Evolutionary conservation across 2,888 invertebrate genomes (phyloP).

Genomic region (Rhopalosiphum nymphaeae): DNA sequence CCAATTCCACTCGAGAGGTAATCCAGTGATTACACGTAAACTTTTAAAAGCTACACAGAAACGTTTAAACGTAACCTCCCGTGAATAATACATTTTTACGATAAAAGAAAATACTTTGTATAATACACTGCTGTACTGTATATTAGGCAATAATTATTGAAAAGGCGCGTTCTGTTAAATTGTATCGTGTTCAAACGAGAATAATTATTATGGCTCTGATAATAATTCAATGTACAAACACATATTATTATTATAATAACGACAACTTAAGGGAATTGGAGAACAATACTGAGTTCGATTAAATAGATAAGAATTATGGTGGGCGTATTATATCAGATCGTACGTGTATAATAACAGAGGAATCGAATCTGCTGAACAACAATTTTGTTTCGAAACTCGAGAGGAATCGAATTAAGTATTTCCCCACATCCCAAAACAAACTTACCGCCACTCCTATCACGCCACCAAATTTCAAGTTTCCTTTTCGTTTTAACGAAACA

Average conservation of each 20-base stretch:
- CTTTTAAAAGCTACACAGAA: not conserved
- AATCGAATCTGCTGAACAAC: not conserved
- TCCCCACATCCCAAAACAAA: not conserved
- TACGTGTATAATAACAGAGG: not conserved
- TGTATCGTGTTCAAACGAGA: not conserved
- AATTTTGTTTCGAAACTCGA: not conserved
- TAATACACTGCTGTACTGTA: not conserved
- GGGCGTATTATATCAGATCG: slow-evolving; percentile 8
- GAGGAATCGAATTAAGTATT: not conserved
- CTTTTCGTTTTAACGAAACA: not conserved
- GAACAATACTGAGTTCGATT: slow-evolving; percentile 1
- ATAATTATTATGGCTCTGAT: not conserved
- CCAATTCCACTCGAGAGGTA: not conserved
- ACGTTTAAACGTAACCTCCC: not conserved
- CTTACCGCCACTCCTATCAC: not conserved
- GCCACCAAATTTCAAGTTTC: not conserved
- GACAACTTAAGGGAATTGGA: not conserved
- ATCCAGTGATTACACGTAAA: not conserved
- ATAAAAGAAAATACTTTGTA: not conserved
- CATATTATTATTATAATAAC: not conserved
- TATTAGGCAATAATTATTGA: not conserved
- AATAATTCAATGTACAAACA: not conserved
- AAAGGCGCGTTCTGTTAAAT: not conserved
- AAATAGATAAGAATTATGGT: not conserved
- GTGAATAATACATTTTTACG: not conserved